Conservation (phyloP, 2,113 vertebrate species). For the Probosciger aterrimus region DNA sequence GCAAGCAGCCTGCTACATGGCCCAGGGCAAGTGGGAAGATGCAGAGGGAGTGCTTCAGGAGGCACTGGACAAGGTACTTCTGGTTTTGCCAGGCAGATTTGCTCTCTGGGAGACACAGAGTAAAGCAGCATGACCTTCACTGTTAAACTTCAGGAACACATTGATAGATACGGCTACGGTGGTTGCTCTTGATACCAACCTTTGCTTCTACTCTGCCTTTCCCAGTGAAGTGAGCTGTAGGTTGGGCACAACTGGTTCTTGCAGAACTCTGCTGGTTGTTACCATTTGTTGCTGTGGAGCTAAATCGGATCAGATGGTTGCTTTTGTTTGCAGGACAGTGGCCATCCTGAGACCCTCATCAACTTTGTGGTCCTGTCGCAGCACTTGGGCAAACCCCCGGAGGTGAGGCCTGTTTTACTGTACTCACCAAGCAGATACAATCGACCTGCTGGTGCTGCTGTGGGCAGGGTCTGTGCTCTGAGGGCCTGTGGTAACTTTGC, state of each 20-base stretch:
- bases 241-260: neutral
- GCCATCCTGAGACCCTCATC: slow-evolving; percentile 93
- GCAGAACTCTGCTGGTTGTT: neutral
- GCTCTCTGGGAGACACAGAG: rapidly evolving
- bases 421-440: rapidly evolving
- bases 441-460: neutral
- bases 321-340: slow-evolving; percentile 81
- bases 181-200: rapidly evolving
- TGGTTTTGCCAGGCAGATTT: neutral
- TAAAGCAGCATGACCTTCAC: neutral
- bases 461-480: neutral
- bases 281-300: rapidly evolving
- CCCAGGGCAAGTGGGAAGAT: slow-evolving; percentile 94
- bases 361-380: slow-evolving; percentile 92
- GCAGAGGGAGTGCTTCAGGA: slow-evolving; percentile 90
- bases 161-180: rapidly evolving
- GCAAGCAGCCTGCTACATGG: slow-evolving; percentile 90
- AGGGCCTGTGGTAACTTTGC: neutral
- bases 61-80: slow-evolving; percentile 82
- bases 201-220: neutral
- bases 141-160: rapidly evolving
- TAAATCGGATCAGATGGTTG: rapidly evolving
- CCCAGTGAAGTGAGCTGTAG: neutral
- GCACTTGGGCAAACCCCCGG: slow-evolving; percentile 90
- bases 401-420: slow-evolving; percentile 72